Base-by-base conservation (phyloP, 2,888 invertebrate species). In the Heliconius charithonia region DNA sequence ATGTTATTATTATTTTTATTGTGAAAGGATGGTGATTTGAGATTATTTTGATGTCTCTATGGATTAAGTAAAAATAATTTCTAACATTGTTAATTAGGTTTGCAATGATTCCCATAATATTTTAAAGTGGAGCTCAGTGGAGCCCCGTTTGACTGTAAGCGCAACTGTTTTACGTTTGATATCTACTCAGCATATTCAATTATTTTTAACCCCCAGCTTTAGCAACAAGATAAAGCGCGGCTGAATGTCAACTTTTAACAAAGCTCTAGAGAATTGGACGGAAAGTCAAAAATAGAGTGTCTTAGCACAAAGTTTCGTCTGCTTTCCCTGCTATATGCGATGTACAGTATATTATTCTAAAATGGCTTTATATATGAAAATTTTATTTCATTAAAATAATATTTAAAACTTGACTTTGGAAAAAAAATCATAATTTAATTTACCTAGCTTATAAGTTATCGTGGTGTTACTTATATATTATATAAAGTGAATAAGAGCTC, bases 401-500 rank as follows among this genome's bases (percentile, higher is more conserved):
- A 27, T 6, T 63, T 63, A 16, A 27, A 65, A 65, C 12, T 29
- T 65, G 19, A 67, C 4, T 2, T n/a, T 4, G 4, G 4, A 37
- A 37, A 25, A 37, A 41, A 41, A 4, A 37, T n/a, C 19, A 37
- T 12, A 0, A 13, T 25, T 3, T 37, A 25, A n/a, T 56, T 56
- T 56, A 67, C 29, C 19, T 67, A 78, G 67, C 19, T 78, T 32
- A n/a, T 29, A 22, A 67, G 32, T 67, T 19, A 69, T 1, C 45
- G 66, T 78, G 67, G 78, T 73, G n/a, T 74, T 45, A 45, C 74
- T 78, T 45, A 66, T 32, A 62, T 62, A 69, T 45, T 69, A 78
- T 65, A 41, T 75, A 69, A 70, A 72, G 66, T 78, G 72, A 75
- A 67, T 62, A 70, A 76, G 79, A 59, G 80, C 79, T 76, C 69